Base-by-base conservation (phyloP, 2,113 vertebrate genomes). In the Mesocricetus auratus region DNA sequence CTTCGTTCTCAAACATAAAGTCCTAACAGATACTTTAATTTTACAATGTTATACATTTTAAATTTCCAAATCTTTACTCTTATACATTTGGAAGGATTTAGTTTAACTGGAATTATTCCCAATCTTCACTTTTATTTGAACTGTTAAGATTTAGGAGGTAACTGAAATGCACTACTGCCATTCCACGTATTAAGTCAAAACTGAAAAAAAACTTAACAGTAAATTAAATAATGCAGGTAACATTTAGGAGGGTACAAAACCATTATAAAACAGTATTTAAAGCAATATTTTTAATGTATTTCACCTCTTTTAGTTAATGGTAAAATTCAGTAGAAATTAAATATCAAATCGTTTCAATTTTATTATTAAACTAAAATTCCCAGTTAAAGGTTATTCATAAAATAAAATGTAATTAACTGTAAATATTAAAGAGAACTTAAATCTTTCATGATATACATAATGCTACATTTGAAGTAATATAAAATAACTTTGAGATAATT, bases 351-450 rank as follows among this genome's bases (percentile, higher is more conserved):
- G 93, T 31, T 31, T 96, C n/a, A 94, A 39, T 86, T 95, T 89
- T 78, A 86, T 94, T 96, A 94, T 95, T 96, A 94, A 96, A 94
- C 69, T 94, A 89, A 95, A 92, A 89, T 95, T 97, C 31, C 2
- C 88, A 96, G 96, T 94, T 96, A 97, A 95, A 96, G 91, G 13
- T 62, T 94, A 47, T 50, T 95, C 62, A 91, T 95, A 47, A 93
- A 93, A n/a, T 91, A 31, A 94, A 97, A 96, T 94, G 92, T 71
- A 85, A 96, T 95, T 97, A 97, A 96, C 74, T 90, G 56, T 89
- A 97, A 95, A 95, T 96, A 93, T 69, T 93, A 95, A 95, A 92
- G n/a, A 94, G 74, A 90, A 97, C 93, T 94, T 96, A 91, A 94
- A 95, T 91, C 96, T 82, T 95, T 95, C 71, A 94, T 96, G 82